Evolutionary conservation across 2,888 invertebrate species (phyloP), one percentile per base, ranked within the genome.

Genomic region (Cremastobaeus sp.): DNA sequence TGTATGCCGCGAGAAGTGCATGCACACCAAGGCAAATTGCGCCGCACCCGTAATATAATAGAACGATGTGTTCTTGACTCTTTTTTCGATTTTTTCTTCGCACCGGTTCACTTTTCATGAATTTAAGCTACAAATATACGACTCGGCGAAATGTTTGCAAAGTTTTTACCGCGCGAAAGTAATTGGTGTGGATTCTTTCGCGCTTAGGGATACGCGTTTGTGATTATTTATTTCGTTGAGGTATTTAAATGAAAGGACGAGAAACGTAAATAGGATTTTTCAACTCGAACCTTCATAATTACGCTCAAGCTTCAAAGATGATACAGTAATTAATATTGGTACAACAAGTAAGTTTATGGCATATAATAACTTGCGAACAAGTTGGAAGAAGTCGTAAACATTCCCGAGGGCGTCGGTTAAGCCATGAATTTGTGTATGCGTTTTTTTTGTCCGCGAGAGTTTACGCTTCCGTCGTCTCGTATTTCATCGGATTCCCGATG

Each of bases 21-120:
- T 60, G 62, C 34, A 48, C 43, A 35, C 34, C 48, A 57, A 69
- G 57, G 41, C 54, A 73, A 69, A 69, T 69, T 59, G 64, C 18
- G 45, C n/a, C 18, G 25, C 6, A 41, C 50, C 25, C 47, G 17
- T 35, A 14, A 45, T 45, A 64, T 64, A 64, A 71, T 57, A 32
- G 37, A n/a, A n/a, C n/a, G n/a, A n/a, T n/a, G n/a, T n/a, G n/a
- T n/a, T n/a, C n/a, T n/a, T n/a, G n/a, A n/a, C n/a, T n/a, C n/a
- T n/a, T n/a, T n/a, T n/a, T n/a, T n/a, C n/a, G n/a, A n/a, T n/a
- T 62, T 37, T 35, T 47, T 57, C 14, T 32, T 25, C 15, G 21
- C 18, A 1, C 18, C 41, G n/a, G 34, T 54, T 64, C 35, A n/a
- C n/a, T 50, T 41, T 43, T 11, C 41, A 50, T 35, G 45, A 48